These are phyloP conservation scores for Diplolepis rosae DNA, from an alignment of 2,888 invertebrate genomes.

Conservation along the genomic window DNA sequence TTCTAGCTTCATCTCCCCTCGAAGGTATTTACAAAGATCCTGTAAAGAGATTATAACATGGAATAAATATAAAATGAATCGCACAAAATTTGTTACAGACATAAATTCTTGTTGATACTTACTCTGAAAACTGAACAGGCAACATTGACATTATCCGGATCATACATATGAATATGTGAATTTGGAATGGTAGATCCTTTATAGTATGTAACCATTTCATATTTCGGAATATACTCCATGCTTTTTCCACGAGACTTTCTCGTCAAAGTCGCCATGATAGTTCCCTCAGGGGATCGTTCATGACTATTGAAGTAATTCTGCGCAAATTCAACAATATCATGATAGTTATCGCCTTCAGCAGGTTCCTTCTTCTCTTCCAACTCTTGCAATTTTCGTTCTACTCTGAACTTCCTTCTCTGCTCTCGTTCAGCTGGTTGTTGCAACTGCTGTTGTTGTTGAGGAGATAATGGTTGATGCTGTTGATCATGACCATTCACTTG, in stretches of 20 bases:
- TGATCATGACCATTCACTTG: conserved; percentile 50
- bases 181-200: conserved; percentile 92
- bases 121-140: conserved; percentile 94
- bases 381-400: conserved; percentile 90
- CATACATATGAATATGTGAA: conserved; percentile 95
- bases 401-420: conserved; percentile 87
- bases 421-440: conserved; percentile 80
- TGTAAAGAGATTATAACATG: conserved; percentile 66
- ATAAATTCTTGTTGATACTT: no score
- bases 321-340: conserved; percentile 94
- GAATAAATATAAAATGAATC: no score
- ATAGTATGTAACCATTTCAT: conserved; percentile 94
- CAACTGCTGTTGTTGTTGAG: conserved; percentile 55
- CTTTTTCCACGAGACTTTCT: conserved; percentile 82
- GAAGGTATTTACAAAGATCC: conserved; percentile 92
- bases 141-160: conserved; percentile 93
- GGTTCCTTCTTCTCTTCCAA: conserved; percentile 78
- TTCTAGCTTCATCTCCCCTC: conserved; percentile 90
- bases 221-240: conserved; percentile 88
- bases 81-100: no score
- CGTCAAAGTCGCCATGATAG: conserved; percentile 89
- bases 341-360: conserved; percentile 74
- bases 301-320: conserved; percentile 94
- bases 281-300: conserved; percentile 89
- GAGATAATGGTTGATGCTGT: conserved; percentile 46